Evolutionary conservation across 2,797 vertebrate species (phyloP), one percentile per base, ranked within the genome.

Genomic region (Rhinoraja longicauda): DNA sequence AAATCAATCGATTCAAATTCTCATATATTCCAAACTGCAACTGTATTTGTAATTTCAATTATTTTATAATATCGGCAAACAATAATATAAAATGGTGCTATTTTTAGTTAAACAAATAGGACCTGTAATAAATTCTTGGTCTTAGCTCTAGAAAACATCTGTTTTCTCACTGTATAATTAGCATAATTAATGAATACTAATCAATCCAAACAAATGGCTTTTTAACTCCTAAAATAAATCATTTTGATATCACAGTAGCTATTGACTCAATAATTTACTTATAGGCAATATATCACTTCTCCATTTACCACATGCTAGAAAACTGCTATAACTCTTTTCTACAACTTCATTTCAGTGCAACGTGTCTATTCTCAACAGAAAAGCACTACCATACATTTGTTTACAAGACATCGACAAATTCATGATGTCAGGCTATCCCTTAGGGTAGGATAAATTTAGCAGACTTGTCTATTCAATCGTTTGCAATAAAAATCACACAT

Each of bases 161-260:
- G 97, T 97, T 98, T 98, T 97, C 95, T 97, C 95, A 93, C 95
- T 95, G 93, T 94, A 95, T 95, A 97, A 97, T 97, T 98, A 98
- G 95, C 95, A 95, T 97, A 98, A 97, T 97, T 97, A 97, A 97
- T 97, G 96, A 97, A 97, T 95, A 96, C 95, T 96, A 97, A 96
- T 97, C 96, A 95, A 96, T 96, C 95, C 95, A 96, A 94, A 97
- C 95, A 97, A 97, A 97, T 96, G 94, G 96, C 96, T 97, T 96
- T 96, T 97, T 95, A 97, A 97, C 95, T 94, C 96, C 95, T 94
- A 95, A 95, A 97, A 97, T 97, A 96, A 97, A 98, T 97, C 97
- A 97, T 94, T 94, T 95, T 93, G 95, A 95, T 94, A 95, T 95
- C 95, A 94, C 94, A 94, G 95, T 95, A 94, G 94, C 92, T 94